Evolutionary conservation across 2,888 invertebrate genomes (phyloP), one percentile per base, ranked within the genome.

Genomic region (Tetragonisca angustula): DNA sequence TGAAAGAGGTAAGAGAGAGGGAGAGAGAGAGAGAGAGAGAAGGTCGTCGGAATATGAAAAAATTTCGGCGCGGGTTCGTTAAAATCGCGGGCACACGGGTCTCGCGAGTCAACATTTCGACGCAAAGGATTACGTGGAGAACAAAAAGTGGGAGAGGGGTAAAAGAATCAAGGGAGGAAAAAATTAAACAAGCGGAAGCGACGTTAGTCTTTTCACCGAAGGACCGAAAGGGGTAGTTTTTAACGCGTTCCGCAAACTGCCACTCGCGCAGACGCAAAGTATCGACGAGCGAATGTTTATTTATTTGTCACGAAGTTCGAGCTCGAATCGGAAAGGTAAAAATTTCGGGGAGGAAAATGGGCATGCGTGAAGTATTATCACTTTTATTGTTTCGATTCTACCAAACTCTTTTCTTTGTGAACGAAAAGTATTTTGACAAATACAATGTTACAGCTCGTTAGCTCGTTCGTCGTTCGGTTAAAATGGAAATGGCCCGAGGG

Each of bases 221-320:
- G 9, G 27, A 2, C 19, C 24, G 54, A 75, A 75, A 27, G 24
- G 21, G 24, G 65, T 56, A 49, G 76, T 64, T 76, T 74, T 76
- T 64, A 77, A 49, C 54, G 19, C 49, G 76, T 54, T 32, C 43
- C n/a, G 52, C 52, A n/a, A 74, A 49, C 64, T 49, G 21, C 11
- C 52, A 19, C 9, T 43, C 36, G 21, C 1, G 11, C 11, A 19
- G 27, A 32, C 11, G 17, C 32, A 4, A 27, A 21, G 32, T 19
- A 32, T 36, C 1, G 4, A 2, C 21, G 11, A 36, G 27, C 2
- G 21, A 32, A 13, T 64, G 36, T 64, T 64, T 19, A 0, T 21
- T 64, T 64, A 13, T 64, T 64, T 21, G 5, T 13, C 13, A 5
- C 2, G 21, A 21, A 64, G 1, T 11, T 21, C 21, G 11, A 32